These are phyloP conservation scores for Cephalopachus bancanus DNA, from an alignment of 2,797 vertebrate genomes.

Conservation along the genomic window DNA sequence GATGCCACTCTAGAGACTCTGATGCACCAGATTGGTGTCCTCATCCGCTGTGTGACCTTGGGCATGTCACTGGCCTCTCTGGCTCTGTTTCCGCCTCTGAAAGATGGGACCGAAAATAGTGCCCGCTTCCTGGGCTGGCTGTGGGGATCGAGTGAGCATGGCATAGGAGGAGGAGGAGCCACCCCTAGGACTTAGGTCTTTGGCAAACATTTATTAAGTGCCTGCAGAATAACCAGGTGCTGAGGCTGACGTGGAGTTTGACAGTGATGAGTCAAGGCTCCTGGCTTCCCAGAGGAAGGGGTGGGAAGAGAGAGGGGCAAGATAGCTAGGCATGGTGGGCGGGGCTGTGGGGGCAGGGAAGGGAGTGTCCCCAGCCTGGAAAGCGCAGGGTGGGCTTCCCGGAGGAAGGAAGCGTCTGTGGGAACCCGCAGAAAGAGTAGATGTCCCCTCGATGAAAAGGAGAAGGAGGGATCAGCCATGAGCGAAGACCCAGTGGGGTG, in stretches of 20 bases:
- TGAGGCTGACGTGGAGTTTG: not conserved
- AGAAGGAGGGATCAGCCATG: not conserved
- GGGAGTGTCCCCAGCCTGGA: not conserved
- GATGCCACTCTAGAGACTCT: not conserved
- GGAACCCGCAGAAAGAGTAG: not conserved
- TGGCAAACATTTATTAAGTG: not conserved
- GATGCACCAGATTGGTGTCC: not conserved
- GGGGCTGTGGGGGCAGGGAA: not conserved
- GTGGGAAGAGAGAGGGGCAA: not conserved
- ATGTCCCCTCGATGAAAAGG: accelerated
- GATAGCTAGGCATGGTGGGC: no score
- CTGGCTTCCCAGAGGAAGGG: not conserved
- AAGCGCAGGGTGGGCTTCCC: not conserved
- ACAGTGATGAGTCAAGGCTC: not conserved
- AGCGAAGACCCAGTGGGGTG: no score
- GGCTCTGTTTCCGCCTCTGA: not conserved
- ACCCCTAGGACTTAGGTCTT: not conserved
- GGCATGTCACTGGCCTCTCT: not conserved
- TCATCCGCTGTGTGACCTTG: not conserved
- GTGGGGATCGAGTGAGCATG: not conserved
- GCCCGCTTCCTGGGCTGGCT: not conserved
- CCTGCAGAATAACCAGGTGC: not conserved
- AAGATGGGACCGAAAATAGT: not conserved
- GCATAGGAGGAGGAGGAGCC: not conserved
- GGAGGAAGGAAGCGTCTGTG: accelerated